These are phyloP conservation scores for Drosophila chauvacae DNA, from an alignment of 1,140 invertebrate genomes.

Conservation along the genomic window DNA sequence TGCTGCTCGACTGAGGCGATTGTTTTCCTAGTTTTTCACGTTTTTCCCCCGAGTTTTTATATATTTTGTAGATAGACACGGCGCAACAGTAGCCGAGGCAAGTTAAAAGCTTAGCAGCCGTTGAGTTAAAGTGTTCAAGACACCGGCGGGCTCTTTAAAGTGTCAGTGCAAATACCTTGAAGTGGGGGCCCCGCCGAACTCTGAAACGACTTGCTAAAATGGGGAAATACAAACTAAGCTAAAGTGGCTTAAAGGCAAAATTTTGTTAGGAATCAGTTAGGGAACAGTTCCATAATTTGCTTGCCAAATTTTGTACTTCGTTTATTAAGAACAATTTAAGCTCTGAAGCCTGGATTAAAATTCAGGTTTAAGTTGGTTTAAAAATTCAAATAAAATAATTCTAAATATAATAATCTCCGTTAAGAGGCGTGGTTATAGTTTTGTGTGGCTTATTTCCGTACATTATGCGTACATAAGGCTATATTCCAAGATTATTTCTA, in stretches of 20 bases:
- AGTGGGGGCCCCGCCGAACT: slow-evolving; percentile 8
- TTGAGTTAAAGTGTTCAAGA: slow-evolving; percentile 29
- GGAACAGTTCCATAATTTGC: not conserved
- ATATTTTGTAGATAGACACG: slow-evolving; percentile 16
- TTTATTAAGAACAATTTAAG: not conserved
- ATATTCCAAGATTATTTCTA: not conserved
- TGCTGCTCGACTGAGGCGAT: slow-evolving; percentile 10
- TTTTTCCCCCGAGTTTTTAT: slow-evolving; percentile 13
- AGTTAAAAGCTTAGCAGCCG: slow-evolving; percentile 6
- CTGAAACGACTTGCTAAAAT: slow-evolving; percentile 6
- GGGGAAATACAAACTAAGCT: slow-evolving; percentile 17
- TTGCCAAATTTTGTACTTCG: not conserved
- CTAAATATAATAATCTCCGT: not conserved
- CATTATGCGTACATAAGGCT: too few relatives aligned
- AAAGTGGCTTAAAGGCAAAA: not conserved
- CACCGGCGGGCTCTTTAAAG: slow-evolving; percentile 19
- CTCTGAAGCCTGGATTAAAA: not conserved
- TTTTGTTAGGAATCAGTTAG: not conserved
- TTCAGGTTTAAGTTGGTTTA: too few relatives aligned
- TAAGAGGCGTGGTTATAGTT: not conserved
- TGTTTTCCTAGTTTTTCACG: slow-evolving; percentile 20
- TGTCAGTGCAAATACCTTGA: slow-evolving; percentile 17
- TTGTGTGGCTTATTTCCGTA: too few relatives aligned
- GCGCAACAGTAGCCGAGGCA: slow-evolving; percentile 26
- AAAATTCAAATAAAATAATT: not conserved